A percentile compares a stretch with the other conserved stretches of the same genome.
phyloP scores from a whole-genome alignment of 2,888 invertebrate species.

The Zygogramma bicolorata region DNA sequence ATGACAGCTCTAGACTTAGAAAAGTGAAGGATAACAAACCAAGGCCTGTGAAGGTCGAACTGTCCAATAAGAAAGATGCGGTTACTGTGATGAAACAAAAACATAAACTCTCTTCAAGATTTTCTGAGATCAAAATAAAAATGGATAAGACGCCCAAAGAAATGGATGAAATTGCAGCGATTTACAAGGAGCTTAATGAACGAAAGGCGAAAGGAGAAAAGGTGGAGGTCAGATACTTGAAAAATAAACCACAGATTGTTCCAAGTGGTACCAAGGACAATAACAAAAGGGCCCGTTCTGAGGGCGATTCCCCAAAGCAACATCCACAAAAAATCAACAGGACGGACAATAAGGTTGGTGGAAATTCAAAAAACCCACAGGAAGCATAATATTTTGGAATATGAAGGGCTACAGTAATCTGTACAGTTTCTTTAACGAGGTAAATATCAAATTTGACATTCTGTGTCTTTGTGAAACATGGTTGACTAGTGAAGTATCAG shows the following conservation, averaged over 20 bases:
- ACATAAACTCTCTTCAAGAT: conserved; percentile 10
- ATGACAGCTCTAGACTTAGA: not conserved
- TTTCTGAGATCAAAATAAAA: conserved; percentile 1
- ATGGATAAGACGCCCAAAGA: no score
- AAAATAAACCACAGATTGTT: no score
- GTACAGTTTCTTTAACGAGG: not conserved
- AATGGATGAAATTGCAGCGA: no score
- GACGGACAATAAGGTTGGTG: no score
- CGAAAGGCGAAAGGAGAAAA: no score
- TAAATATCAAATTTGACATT: not conserved
- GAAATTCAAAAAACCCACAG: no score
- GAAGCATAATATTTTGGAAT: no score
- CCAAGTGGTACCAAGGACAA: not conserved
- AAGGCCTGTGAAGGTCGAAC: not conserved
- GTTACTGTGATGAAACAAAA: conserved; percentile 9
- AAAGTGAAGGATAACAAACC: not conserved
- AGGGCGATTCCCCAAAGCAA: not conserved
- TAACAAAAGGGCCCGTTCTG: not conserved
- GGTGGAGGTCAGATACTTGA: no score
- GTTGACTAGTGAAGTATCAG: conserved; percentile 1
- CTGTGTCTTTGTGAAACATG: not conserved
- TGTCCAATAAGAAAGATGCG: conserved; percentile 7
- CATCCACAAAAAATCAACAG: no score
- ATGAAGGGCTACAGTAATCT: not conserved
- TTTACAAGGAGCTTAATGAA: no score